Evolutionary conservation across 92 coral and sea anemone genomes (phyloP), one percentile per base, ranked within the genome.

Genomic region (Bergia sp.): DNA sequence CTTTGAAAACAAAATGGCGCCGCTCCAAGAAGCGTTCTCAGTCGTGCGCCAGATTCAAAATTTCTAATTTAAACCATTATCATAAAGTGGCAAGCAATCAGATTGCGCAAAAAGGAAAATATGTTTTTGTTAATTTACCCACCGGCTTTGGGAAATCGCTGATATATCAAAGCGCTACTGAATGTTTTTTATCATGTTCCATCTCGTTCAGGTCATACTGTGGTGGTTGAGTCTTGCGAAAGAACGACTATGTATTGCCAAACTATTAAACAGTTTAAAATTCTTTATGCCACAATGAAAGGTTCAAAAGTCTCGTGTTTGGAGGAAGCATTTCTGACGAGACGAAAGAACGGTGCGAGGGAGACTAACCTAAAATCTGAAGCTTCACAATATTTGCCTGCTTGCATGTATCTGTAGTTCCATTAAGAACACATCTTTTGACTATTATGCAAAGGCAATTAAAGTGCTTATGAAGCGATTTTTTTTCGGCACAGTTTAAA

Each of bases 181-280:
- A 47, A 4, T 4, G 8, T 47, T 47, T 47, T 47, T 47, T 4
- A 47, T 47, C 53, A 47, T 47, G 5, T 47, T 4, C 53, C 8
- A 4, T 47, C 53, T 4, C 53, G 53, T 47, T 47, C 53, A 4
- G 53, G 53, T 47, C 53, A 47, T 8, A 47, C 8, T 47, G 53
- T 47, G 53, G 53, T 47, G 53, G 53, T 47, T 8, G 73, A 81
- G 86, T 61, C 65, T 12, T 61, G 86, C 49, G 82, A 50, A n/a
- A 90, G 94, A 78, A 87, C 91, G 16, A 90, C 90, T 1, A 77
- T 92, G 21, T 92, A 92, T 61, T 92, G 94, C 82, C 94, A 92
- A 80, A 92, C 94, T 5, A 92, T 89, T 37, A 80, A 81, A 20
- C 92, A 92, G 81, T 89, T 90, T 89, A 74, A 90, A 13, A 85